A percentile compares a stretch with the other conserved stretches of the same genome.
Conservation (phyloP, 2,888 invertebrate species). For the Drosophila borealis region DNA sequence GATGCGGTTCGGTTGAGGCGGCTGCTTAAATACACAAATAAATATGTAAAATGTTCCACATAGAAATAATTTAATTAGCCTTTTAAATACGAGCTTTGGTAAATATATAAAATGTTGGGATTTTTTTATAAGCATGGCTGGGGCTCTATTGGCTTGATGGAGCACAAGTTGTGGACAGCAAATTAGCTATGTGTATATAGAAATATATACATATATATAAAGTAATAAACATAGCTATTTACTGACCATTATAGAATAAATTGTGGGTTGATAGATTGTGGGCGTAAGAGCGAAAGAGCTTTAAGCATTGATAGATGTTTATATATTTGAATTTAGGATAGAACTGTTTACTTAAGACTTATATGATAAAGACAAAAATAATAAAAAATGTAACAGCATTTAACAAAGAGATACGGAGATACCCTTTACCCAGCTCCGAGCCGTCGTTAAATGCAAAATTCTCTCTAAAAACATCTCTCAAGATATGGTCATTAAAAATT, state of each 20-base stretch:
- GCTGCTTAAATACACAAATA: neutral
- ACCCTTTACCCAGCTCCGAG: no score
- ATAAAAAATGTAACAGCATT: no score
- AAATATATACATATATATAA: neutral
- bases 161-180: neutral
- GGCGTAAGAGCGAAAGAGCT: no score
- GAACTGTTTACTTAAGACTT: no score
- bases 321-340: neutral
- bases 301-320: no score
- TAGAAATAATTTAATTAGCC: slow-evolving; percentile 47
- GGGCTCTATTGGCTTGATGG: neutral
- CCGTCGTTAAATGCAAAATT: no score
- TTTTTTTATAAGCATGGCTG: neutral
- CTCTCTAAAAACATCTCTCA: no score
- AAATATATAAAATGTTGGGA: slow-evolving; percentile 2
- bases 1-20: neutral
- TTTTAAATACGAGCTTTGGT: slow-evolving; percentile 1
- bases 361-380: no score
- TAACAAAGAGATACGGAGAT: no score
- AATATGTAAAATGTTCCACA: slow-evolving; percentile 10
- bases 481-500: no score
- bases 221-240: no score
- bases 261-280: neutral
- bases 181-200: neutral
- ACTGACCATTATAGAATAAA: neutral